phyloP scores from a whole-genome alignment of 2,797 vertebrate species.

The Pitangus sulphuratus region DNA sequence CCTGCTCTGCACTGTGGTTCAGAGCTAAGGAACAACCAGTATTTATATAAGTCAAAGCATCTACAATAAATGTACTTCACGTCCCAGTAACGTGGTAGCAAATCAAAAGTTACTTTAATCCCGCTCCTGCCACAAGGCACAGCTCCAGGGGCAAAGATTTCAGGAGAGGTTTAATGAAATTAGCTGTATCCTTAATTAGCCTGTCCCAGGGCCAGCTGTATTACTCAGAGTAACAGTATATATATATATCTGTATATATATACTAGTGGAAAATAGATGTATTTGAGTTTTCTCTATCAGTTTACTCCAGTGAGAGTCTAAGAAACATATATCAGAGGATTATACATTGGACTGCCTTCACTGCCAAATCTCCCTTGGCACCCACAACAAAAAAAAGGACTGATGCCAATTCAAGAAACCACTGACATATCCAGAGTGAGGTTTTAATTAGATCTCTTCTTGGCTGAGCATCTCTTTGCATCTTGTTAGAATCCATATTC shows the following conservation, averaged over 20 bases:
- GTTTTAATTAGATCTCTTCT: conserved; percentile 17
- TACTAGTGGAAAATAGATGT: not conserved
- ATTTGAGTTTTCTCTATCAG: not conserved
- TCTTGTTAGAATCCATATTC: not conserved
- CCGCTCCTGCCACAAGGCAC: not conserved
- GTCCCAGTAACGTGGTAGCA: not conserved
- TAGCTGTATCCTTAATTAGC: not conserved
- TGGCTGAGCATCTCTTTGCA: not conserved
- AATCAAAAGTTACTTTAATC: not conserved
- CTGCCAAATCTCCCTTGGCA: conserved; percentile 77
- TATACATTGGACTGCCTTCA: conserved; percentile 73
- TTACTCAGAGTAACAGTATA: not conserved
- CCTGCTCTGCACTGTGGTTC: not conserved
- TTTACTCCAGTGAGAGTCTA: not conserved
- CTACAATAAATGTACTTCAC: not conserved
- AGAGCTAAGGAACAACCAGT: not conserved
- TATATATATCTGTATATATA: not conserved
- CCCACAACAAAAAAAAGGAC: conserved; percentile 79
- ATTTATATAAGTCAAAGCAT: not conserved
- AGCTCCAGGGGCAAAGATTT: not conserved
- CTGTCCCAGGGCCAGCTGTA: not conserved
- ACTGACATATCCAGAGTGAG: conserved; percentile 75
- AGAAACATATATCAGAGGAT: not conserved
- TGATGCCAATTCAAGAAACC: conserved; percentile 73
- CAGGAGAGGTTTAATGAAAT: not conserved